Conservation (phyloP, 2,797 vertebrate genomes). For the Monodelphis domestica region DNA sequence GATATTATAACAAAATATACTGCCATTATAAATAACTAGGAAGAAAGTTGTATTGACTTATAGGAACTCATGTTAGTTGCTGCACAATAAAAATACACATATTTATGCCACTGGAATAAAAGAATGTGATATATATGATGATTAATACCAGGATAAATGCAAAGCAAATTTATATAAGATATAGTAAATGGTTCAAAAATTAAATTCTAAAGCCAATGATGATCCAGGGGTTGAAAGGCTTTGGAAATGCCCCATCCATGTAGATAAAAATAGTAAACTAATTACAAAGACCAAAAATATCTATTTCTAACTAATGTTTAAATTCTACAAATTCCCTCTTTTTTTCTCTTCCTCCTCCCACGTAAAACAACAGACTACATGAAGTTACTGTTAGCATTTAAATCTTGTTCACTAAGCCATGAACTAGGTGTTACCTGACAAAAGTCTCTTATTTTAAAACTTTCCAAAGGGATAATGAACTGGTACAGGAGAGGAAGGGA, state of each 20-base stretch:
- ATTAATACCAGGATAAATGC: neutral
- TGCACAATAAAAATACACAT: neutral
- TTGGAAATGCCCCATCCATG: neutral
- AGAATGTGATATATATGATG: neutral
- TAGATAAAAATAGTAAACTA: rapidly evolving
- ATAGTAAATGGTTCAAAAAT: constrained; percentile 7
- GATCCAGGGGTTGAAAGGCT: neutral
- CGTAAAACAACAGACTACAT: neutral
- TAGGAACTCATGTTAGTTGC: neutral
- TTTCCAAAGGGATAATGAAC: constrained; percentile 56
- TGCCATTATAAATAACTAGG: neutral
- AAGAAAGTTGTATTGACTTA: neutral
- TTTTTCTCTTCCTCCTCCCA: neutral
- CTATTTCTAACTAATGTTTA: rapidly evolving
- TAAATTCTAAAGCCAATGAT: neutral
- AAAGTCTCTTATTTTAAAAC: neutral
- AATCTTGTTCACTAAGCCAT: neutral
- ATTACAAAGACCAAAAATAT: neutral
- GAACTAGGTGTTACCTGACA: neutral
- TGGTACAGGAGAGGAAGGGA: constrained; percentile 45
- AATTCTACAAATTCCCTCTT: neutral
- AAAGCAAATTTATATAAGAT: neutral
- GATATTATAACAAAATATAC: constrained; percentile 4
- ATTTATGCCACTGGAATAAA: neutral
- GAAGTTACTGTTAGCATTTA: neutral